Evolutionary conservation across 2,113 vertebrate species (phyloP).

Genomic region (Morone chrysops): DNA sequence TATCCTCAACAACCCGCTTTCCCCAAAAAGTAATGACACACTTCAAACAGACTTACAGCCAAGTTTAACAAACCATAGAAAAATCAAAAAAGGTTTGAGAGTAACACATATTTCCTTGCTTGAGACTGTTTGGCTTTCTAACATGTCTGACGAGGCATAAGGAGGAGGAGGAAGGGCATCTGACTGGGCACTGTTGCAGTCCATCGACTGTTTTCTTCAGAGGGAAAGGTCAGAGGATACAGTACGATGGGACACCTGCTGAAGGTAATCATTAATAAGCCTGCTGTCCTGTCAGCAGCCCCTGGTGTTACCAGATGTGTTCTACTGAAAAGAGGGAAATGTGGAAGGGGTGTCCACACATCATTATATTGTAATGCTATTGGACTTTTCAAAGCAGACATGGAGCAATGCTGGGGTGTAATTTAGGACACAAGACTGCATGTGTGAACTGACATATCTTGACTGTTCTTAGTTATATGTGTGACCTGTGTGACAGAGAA

Average conservation of each 20-base stretch:
- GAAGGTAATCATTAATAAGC: slow-evolving; percentile 81
- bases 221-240: slow-evolving; percentile 82
- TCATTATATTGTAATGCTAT: slow-evolving; percentile 42
- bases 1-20: slow-evolving; percentile 1
- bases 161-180: slow-evolving; percentile 67
- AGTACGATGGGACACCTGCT: slow-evolving; percentile 77
- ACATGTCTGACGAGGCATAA: slow-evolving; percentile 50
- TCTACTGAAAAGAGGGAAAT: slow-evolving; percentile 51
- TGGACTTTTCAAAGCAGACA: slow-evolving; percentile 15
- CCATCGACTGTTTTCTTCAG: slow-evolving; percentile 81
- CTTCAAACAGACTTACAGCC: slow-evolving; percentile 27
- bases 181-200: slow-evolving; percentile 79
- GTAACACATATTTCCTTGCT: slow-evolving; percentile 26
- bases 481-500: slow-evolving; percentile 22
- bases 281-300: slow-evolving; percentile 76
- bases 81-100: slow-evolving; percentile 23
- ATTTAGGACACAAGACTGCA: slow-evolving; percentile 16
- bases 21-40: slow-evolving; percentile 9
- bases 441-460: slow-evolving; percentile 9
- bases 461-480: slow-evolving; percentile 4
- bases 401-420: slow-evolving; percentile 17
- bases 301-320: slow-evolving; percentile 71
- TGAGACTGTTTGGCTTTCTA: slow-evolving; percentile 50
- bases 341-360: slow-evolving; percentile 36
- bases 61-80: slow-evolving; percentile 32